These are phyloP conservation scores for Tenthredo livida DNA, from an alignment of 2,888 invertebrate species.

Conservation along the genomic window DNA sequence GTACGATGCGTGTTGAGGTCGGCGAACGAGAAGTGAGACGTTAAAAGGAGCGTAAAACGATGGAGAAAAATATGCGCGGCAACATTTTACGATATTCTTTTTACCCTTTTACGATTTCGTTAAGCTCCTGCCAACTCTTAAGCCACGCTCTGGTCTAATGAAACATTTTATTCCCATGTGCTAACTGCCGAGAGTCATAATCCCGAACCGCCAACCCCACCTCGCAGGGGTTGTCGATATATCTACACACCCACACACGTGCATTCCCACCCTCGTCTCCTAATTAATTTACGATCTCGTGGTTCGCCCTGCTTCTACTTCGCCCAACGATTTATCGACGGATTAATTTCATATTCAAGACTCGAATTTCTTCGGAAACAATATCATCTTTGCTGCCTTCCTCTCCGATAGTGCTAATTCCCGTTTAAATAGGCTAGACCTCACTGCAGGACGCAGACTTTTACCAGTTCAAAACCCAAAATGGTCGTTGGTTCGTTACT, in stretches of 20 bases:
- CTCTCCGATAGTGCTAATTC: background rate
- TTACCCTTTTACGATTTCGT: slow-evolving; percentile 58
- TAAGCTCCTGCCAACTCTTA: slow-evolving; percentile 58
- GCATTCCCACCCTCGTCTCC: slow-evolving; percentile 38
- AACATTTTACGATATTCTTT: slow-evolving; percentile 61
- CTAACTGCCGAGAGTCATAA: slow-evolving; percentile 57
- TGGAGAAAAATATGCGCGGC: slow-evolving; percentile 53
- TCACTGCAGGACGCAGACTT: background rate
- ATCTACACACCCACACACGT: slow-evolving; percentile 2
- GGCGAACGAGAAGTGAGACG: slow-evolving; percentile 16
- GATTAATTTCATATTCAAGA: background rate
- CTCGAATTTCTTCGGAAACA: background rate
- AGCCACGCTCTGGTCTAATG: slow-evolving; percentile 61
- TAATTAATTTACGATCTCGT: slow-evolving; percentile 48
- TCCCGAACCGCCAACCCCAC: slow-evolving; percentile 29
- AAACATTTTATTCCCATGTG: slow-evolving; percentile 63
- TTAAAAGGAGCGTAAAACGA: slow-evolving; percentile 33
- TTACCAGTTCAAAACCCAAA: background rate
- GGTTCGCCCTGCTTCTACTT: background rate
- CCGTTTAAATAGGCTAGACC: background rate
- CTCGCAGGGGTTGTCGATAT: slow-evolving; percentile 13
- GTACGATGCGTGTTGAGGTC: slow-evolving; percentile 11
- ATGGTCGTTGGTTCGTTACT: background rate
- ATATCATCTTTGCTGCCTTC: background rate
- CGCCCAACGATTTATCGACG: slow-evolving; percentile 7